These are phyloP conservation scores for Cheilosia impressa DNA, from an alignment of 2,888 invertebrate species.

Conservation along the genomic window DNA sequence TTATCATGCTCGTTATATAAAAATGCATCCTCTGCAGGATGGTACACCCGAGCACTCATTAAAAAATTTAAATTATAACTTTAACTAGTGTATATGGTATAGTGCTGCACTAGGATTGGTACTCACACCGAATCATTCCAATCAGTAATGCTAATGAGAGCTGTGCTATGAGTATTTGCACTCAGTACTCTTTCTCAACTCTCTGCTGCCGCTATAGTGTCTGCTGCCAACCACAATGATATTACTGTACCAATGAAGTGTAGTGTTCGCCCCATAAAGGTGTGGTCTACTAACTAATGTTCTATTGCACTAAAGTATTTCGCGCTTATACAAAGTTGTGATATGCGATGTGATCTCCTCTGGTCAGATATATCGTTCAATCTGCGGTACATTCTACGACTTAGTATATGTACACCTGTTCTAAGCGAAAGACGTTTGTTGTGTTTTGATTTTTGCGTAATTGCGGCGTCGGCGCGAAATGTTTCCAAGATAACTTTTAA, in stretches of 20 bases:
- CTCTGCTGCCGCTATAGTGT: conserved; percentile 37
- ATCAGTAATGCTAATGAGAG: conserved; percentile 67
- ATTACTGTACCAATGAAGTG: conserved; percentile 72
- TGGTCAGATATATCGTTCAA: conserved; percentile 75
- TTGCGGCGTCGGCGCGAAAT: conserved; percentile 18
- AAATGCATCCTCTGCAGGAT: conserved; percentile 17
- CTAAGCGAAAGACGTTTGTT: conserved; percentile 67
- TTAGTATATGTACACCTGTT: conserved; percentile 74
- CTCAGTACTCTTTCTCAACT: conserved; percentile 65
- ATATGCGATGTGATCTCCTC: conserved; percentile 68
- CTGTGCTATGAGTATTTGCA: conserved; percentile 54
- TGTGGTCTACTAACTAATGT: conserved; percentile 73
- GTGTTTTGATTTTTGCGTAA: neutral
- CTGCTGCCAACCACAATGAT: conserved; percentile 64
- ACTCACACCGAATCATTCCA: conserved; percentile 30
- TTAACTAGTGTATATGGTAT: conserved; percentile 16
- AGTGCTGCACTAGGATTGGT: conserved; percentile 29
- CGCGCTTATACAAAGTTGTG: conserved; percentile 45
- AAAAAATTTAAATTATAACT: conserved; percentile 35
- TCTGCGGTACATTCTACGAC: conserved; percentile 64
- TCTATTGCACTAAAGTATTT: conserved; percentile 63
- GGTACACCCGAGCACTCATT: conserved; percentile 10
- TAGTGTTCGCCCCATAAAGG: conserved; percentile 74
- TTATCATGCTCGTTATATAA: conserved; percentile 28
- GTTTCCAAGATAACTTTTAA: neutral